Evolutionary conservation across 1,140 invertebrate genomes (phyloP).

Genomic region (Apolygus lucorum): DNA sequence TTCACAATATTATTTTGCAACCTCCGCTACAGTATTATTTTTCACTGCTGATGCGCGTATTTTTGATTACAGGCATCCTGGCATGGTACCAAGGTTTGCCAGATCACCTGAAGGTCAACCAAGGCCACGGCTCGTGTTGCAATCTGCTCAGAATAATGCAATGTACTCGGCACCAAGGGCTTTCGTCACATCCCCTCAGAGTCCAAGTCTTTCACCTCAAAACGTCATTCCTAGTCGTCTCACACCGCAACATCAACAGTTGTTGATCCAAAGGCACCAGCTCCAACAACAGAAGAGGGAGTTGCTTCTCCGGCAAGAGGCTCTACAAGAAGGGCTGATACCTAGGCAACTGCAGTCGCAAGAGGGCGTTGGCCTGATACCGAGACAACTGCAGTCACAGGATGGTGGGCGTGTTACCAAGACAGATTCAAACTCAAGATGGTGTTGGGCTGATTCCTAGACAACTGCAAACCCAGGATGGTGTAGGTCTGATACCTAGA

Average conservation of each 20-base stretch:
- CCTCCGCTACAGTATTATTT: too few species aligned
- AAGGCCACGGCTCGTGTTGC: slow-evolving; percentile 26
- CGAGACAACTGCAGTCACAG: neutral
- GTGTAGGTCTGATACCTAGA: neutral
- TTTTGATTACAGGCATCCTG: slow-evolving; percentile 31
- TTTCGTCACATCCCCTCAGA: slow-evolving; percentile 20
- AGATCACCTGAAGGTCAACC: slow-evolving; percentile 33
- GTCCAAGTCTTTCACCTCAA: slow-evolving; percentile 20
- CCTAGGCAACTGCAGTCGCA: slow-evolving; percentile 31
- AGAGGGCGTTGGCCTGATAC: slow-evolving; percentile 35
- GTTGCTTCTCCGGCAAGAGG: slow-evolving; percentile 38
- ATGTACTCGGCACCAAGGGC: slow-evolving; percentile 23
- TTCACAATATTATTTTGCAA: too few species aligned
- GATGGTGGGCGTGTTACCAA: neutral
- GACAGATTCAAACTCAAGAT: neutral
- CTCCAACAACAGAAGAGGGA: slow-evolving; percentile 27
- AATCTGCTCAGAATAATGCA: slow-evolving; percentile 22
- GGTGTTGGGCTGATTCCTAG: neutral
- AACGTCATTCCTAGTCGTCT: slow-evolving; percentile 15
- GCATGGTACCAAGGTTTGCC: slow-evolving; percentile 33
- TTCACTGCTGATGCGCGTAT: slow-evolving; percentile 24
- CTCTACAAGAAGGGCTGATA: slow-evolving; percentile 16
- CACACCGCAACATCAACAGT: slow-evolving; percentile 42
- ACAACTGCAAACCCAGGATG: too few species aligned
- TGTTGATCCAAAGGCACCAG: slow-evolving; percentile 40